Conservation (phyloP, 2,113 vertebrate species). For the Hemiprocne comata region DNA sequence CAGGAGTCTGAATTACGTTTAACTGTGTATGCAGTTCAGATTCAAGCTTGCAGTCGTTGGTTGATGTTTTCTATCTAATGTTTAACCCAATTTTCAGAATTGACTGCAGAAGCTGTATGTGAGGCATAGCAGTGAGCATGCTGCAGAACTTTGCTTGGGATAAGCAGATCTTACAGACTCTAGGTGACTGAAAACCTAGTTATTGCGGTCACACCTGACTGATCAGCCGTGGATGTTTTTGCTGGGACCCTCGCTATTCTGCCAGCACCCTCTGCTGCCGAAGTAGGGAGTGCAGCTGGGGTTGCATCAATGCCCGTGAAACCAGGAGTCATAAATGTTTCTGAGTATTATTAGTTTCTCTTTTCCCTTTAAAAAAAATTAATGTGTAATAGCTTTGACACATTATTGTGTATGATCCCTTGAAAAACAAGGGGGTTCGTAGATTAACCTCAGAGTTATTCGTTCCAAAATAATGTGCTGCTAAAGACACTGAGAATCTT, state of each 20-base stretch:
- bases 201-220: not conserved
- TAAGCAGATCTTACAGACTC: not conserved
- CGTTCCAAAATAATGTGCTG: not conserved
- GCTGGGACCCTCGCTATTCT: not conserved
- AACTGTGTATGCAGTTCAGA: not conserved
- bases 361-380: not conserved
- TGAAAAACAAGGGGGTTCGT: not conserved
- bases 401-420: not conserved
- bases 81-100: not conserved
- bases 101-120: not conserved
- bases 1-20: not conserved
- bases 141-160: not conserved
- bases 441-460: not conserved
- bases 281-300: not conserved
- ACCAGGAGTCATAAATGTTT: not conserved
- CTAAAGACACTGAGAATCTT: not conserved
- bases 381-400: not conserved
- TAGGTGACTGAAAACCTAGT: not conserved
- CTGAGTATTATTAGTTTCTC: not conserved
- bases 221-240: not conserved
- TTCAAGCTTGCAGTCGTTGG: not conserved
- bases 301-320: not conserved
- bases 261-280: slow-evolving; percentile 58
- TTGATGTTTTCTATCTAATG: not conserved
- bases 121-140: not conserved